A percentile compares a stretch with the other conserved stretches of the same genome.
phyloP scores from a whole-genome alignment of 2,113 vertebrate species.

The Leucosticte australis region DNA sequence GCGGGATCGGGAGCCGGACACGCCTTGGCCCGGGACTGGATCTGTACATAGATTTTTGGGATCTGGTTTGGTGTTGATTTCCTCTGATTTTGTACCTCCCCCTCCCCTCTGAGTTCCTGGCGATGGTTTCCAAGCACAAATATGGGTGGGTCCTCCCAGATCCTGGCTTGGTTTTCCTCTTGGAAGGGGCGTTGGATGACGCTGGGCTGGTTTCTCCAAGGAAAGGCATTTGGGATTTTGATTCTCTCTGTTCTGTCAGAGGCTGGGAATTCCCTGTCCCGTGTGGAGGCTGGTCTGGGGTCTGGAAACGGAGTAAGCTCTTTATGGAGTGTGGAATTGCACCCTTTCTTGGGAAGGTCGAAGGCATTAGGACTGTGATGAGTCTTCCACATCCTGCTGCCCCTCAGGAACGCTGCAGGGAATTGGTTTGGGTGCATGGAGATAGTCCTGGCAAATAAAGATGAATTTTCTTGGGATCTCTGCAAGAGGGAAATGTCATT shows the following conservation, averaged over 20 bases:
- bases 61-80: constrained; percentile 40
- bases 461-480: neutral
- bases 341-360: neutral
- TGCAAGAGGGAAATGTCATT: neutral
- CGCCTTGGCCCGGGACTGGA: neutral
- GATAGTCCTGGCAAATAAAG: neutral
- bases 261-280: neutral
- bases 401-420: neutral
- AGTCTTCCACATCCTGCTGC: neutral
- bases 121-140: constrained; percentile 41
- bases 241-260: neutral
- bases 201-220: neutral
- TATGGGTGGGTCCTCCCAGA: neutral
- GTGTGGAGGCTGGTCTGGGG: neutral
- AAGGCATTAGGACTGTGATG: fast-evolving
- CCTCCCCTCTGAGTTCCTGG: neutral
- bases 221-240: neutral
- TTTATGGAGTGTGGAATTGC: neutral
- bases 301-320: neutral
- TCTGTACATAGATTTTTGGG: neutral
- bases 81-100: constrained; percentile 22
- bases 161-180: neutral
- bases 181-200: fast-evolving
- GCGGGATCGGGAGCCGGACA: neutral
- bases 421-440: neutral